Percentiles rank a stretch among this genome's conserved stretches.
Conservation (phyloP, 2,888 invertebrate species). For the Ichneumon xanthorius region DNA sequence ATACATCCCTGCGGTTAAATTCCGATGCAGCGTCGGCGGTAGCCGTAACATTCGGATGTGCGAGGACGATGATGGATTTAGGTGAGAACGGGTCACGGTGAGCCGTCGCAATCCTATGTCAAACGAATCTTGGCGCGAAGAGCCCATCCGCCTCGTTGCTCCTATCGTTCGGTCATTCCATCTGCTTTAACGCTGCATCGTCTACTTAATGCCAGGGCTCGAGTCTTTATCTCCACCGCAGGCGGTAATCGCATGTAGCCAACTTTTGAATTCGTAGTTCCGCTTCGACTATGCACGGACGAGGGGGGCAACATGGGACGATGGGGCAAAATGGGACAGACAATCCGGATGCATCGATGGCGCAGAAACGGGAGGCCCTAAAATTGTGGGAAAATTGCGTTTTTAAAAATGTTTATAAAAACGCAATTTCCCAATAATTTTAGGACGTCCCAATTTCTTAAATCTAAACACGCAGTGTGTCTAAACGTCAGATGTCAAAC, state of each 20-base stretch:
- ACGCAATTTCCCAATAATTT: too few relatives aligned
- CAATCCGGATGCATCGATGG: too few relatives aligned
- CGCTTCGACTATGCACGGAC: background rate
- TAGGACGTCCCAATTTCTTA: background rate
- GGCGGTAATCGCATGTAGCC: background rate
- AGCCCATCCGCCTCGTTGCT: slow-evolving; percentile 43
- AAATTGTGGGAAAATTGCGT: too few relatives aligned
- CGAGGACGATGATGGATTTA: slow-evolving; percentile 70
- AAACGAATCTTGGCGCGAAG: slow-evolving; percentile 64
- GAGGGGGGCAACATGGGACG: too few relatives aligned
- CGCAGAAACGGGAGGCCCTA: too few relatives aligned
- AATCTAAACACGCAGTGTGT: background rate
- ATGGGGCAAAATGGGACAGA: too few relatives aligned
- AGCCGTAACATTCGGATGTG: slow-evolving; percentile 34
- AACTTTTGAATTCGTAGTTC: background rate
- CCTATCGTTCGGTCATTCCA: slow-evolving; percentile 47
- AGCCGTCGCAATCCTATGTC: slow-evolving; percentile 67
- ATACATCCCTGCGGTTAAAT: background rate
- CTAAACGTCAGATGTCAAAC: background rate
- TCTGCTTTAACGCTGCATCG: slow-evolving; percentile 20
- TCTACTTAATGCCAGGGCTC: background rate
- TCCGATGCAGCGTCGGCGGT: slow-evolving; percentile 4
- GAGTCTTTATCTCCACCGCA: background rate
- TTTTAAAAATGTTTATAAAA: too few relatives aligned
- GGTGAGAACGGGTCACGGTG: slow-evolving; percentile 70